Base-by-base conservation (phyloP, 2,888 invertebrate genomes). In the Antheraea yamamai region DNA sequence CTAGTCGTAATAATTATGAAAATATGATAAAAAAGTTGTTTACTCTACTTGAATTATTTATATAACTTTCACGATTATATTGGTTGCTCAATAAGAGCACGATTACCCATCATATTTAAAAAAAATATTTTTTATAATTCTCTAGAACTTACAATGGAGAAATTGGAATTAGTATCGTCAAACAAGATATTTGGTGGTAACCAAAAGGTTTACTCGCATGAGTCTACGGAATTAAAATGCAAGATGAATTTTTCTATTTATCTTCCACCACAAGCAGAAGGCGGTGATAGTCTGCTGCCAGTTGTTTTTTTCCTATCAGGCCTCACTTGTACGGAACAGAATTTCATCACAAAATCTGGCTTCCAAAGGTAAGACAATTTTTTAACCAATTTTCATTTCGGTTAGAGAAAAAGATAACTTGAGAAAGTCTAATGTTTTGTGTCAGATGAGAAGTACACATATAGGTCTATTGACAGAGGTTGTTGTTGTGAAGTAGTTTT, bases 341-440 rank as follows among this genome's bases (percentile, higher is more conserved):
- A 99, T 94, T 99, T 99, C 87, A 97, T 99, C 79, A 97, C 97
- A 74, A 99, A 99, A 93, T 96, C 98, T 72, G 99, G 99, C n/a
- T 97, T 98, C 78, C 99, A 99, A 94, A 96, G 96, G 93, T 95
- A 87, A 73, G 64, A 58, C 8, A 23, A 61, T 61, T 23, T 61
- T 61, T 23, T 7, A 18, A 55, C 10, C 8, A 2, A 14, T 30
- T 66, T 66, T 64, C 26, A 8, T 14, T 64, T 14, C 26, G 0
- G 4, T 66, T 16, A 26, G 16, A 26, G 14, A 14, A 4, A 30
- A 61, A 23, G 12, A 26, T 64, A 26, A 26, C 64, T 64, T 26
- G 64, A 64, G 14, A 64, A 58, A n/a, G 7, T 16, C 26, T 16
- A 10, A 10, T n/a, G 20, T 61, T 58, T 58, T 61, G 20, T 61